Evolutionary conservation across 1,140 invertebrate species (phyloP).

Genomic region (Alviniconcha marisindica): DNA sequence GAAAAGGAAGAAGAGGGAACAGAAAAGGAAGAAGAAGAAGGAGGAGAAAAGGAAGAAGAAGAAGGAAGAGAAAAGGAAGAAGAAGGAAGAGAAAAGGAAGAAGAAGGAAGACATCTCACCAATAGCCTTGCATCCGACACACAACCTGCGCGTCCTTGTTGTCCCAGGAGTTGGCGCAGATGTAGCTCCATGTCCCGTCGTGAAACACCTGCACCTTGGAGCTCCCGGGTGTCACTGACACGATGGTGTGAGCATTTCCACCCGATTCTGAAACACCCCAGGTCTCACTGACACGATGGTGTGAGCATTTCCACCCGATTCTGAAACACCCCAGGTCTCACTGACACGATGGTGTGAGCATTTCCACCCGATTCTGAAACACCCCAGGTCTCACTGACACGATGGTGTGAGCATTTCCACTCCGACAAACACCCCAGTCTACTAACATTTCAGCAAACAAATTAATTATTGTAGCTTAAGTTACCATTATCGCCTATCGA

Average conservation of each 20-base stretch:
- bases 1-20: too few relatives aligned
- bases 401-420: background rate
- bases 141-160: constrained; percentile 26
- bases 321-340: background rate
- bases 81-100: background rate
- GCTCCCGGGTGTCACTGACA: background rate
- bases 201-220: constrained; percentile 25
- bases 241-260: background rate
- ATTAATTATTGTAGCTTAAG: too few relatives aligned
- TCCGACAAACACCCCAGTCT: too few relatives aligned
- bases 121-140: constrained; percentile 31
- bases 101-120: constrained; percentile 28
- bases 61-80: background rate
- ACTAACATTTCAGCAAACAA: too few relatives aligned
- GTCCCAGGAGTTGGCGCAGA: constrained; percentile 53
- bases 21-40: background rate
- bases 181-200: constrained; percentile 46
- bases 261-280: background rate
- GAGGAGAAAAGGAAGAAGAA: background rate
- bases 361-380: background rate
- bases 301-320: background rate
- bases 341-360: background rate
- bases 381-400: background rate
- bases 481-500: too few relatives aligned
- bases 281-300: background rate